Evolutionary conservation across 2,888 invertebrate genomes (phyloP), one percentile per base, ranked within the genome.

Genomic region (Peribatodes rhomboidaria): DNA sequence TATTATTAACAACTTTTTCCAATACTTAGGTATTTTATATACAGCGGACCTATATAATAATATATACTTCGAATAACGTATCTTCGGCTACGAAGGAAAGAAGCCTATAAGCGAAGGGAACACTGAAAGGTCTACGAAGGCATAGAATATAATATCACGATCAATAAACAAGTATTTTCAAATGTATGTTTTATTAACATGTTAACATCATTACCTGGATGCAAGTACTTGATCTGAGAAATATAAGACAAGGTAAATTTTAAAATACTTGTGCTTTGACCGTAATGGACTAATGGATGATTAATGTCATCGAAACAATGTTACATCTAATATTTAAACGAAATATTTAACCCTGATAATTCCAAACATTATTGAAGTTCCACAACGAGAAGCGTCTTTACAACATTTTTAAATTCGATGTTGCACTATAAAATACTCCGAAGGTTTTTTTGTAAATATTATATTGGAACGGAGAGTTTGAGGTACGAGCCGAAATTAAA

Each of bases 351-450:
- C 92, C 93, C 92, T 93, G 93, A 92, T 92, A 88, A 90, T 86
- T 92, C 93, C 93, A 92, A 90, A 85, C 74, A 82, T 89, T 86
- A 86, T 86, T 87, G 88, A 89, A 81, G 76, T 81, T 82, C 82
- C 80, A 83, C 84, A 87, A 89, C 86, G 88, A 87, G 85, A 88
- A 89, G 88, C 88, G 86, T 85, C 88, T 76, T 83, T 84, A 87
- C 89, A 89, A 89, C 86, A 86, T 88, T 82, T n/a, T 49, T 92
- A 92, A 91, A 92, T 92, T 92, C 92, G 92, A 92, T 92, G 91
- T 89, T 89, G 88, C 76, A 78, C 79, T 85, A 79, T 80, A 77
- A 83, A 84, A 83, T 86, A 87, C 82, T 80, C 75, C 82, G 77
- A 84, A 86, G 88, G 85, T 84, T 83, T 75, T 69, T 67, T 76